phyloP scores from a whole-genome alignment of 1,140 invertebrate species.

The Cephus cinctus region DNA sequence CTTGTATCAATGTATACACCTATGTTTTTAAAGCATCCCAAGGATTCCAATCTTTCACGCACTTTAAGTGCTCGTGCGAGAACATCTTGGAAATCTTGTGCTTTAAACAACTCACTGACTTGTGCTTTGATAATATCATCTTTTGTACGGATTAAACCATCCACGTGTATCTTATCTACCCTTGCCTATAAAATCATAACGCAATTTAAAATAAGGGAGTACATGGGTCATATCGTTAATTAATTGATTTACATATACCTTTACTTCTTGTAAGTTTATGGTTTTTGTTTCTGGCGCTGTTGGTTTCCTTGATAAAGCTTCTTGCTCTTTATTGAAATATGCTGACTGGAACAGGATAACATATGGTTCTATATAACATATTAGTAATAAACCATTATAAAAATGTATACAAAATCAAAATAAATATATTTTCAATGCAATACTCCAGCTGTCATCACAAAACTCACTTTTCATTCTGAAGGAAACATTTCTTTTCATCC shows the following conservation, averaged over 20 bases:
- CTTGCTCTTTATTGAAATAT: constrained; percentile 5
- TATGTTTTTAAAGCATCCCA: constrained; percentile 83
- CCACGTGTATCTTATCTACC: constrained; percentile 77
- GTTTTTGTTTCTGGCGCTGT: constrained; percentile 9
- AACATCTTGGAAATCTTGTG: constrained; percentile 66
- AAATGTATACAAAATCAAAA: background rate
- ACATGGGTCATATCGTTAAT: constrained; percentile 1
- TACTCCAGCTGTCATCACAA: too few species aligned
- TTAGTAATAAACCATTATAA: background rate
- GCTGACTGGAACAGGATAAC: constrained; percentile 14
- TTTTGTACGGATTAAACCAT: constrained; percentile 79
- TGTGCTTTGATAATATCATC: constrained; percentile 77
- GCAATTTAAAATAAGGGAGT: background rate
- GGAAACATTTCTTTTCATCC: background rate
- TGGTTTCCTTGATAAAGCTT: constrained; percentile 13
- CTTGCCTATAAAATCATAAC: constrained; percentile 59
- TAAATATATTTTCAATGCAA: too few species aligned
- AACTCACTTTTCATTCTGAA: too few species aligned
- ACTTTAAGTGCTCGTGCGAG: constrained; percentile 64
- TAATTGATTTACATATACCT: constrained; percentile 25
- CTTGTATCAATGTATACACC: constrained; percentile 82
- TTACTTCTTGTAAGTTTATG: constrained; percentile 31
- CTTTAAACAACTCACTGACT: constrained; percentile 71
- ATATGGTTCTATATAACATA: background rate
- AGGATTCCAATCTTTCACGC: constrained; percentile 67